Evolutionary conservation across 2,888 invertebrate species (phyloP), one percentile per base, ranked within the genome.

Genomic region (Antheraea yamamai): DNA sequence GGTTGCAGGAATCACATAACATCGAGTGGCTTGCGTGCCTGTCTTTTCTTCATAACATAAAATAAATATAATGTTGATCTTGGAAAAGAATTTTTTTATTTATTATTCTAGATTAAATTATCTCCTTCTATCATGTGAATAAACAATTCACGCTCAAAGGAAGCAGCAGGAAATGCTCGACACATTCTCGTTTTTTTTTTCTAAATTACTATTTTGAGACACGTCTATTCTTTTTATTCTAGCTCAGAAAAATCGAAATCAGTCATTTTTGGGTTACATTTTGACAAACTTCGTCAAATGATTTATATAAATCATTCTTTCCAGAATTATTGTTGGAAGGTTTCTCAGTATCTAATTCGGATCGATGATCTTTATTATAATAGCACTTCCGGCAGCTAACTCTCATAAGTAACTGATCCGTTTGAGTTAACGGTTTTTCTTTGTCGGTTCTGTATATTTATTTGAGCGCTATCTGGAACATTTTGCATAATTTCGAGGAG

Each of bases 341-440:
- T 26, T 72, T 39, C 61, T 68, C 73, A 74, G 68, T 77, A 76
- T 74, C 77, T 81, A 81, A 84, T 83, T 80, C 77, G 74, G 77
- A 82, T 78, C 81, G 26, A 58, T 76, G 78, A 80, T 80, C 81
- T 81, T 76, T 82, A 78, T 81, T 79, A 79, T 75, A 72, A 74
- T 20, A 39, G 20, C 70, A 39, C 39, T 70, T 70, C 39, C 35
- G 20, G 6, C 20, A 18, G 70, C 8, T 39, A 39, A 70, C 39
- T 39, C 68, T 20, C n/a, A 39, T 39, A 39, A 39, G 39, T 35
- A 70, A 70, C 70, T 70, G n/a, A 30, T 16, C 18, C 64, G 64
- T 66, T 66, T 30, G 64, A 16, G 30, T 18, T 30, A 66, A 16
- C 30, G 23, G 23, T 66, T 30, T 16, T 30, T 66, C 26, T 30